Evolutionary conservation across 1,140 invertebrate species (phyloP).

Genomic region (Brachionus angularis): DNA sequence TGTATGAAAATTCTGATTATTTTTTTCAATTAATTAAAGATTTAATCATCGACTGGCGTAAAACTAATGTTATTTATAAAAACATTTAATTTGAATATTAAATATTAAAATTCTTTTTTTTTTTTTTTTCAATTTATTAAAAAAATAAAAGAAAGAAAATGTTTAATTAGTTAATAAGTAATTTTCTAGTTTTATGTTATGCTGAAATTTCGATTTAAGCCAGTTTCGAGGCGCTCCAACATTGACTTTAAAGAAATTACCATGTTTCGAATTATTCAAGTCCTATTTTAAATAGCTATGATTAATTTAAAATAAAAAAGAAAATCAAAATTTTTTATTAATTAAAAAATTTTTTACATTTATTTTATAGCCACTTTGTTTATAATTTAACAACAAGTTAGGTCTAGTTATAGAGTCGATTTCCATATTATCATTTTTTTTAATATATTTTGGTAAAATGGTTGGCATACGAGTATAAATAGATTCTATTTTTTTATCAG

Average conservation of each 20-base stretch:
- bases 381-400: too few species aligned
- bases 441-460: too few species aligned
- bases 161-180: slow-evolving; percentile 9
- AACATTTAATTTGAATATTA: slow-evolving; percentile 1
- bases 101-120: neutral
- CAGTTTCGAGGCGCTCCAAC: slow-evolving; percentile 25
- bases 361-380: too few species aligned
- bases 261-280: neutral
- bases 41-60: slow-evolving; percentile 11
- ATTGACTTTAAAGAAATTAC: slow-evolving; percentile 26
- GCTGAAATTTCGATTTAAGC: slow-evolving; percentile 35
- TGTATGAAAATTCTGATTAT: slow-evolving; percentile 13
- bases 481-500: too few species aligned
- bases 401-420: too few species aligned
- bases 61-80: neutral
- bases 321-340: neutral
- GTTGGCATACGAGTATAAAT: too few species aligned
- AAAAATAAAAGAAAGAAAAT: slow-evolving; percentile 2
- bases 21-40: slow-evolving; percentile 18
- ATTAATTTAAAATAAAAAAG: neutral
- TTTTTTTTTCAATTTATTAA: neutral
- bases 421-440: too few species aligned
- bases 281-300: too few species aligned
- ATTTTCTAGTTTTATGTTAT: slow-evolving; percentile 10
- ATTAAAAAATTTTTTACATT: neutral